A percentile compares a stretch with the other conserved stretches of the same genome.
Conservation (phyloP, 2,888 invertebrate species). For the Andrena camellia region DNA sequence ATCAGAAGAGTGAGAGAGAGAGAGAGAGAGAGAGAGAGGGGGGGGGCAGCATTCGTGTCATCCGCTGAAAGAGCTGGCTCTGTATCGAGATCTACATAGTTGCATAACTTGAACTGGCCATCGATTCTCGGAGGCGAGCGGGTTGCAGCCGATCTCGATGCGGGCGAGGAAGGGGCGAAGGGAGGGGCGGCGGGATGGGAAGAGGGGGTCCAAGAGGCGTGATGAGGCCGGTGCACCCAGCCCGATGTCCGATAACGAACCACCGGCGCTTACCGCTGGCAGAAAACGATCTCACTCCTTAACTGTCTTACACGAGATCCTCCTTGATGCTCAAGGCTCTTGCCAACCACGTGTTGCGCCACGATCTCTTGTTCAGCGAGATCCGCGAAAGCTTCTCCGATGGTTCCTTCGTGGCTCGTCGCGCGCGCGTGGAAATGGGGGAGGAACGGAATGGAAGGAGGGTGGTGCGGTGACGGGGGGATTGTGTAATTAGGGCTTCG, state of each 20-base stretch:
- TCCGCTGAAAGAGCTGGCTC: constrained; percentile 68
- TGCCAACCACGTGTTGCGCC: constrained; percentile 4
- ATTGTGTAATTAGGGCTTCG: no score
- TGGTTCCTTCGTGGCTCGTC: not conserved
- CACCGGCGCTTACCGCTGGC: constrained; percentile 68
- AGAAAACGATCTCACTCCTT: constrained; percentile 61
- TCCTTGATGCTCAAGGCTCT: constrained; percentile 5
- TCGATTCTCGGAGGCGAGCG: constrained; percentile 67
- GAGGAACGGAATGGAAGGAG: no score
- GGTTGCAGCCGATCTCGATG: constrained; percentile 63
- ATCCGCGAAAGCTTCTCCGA: not conserved
- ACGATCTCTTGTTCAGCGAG: constrained; percentile 8
- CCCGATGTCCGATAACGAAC: constrained; percentile 79
- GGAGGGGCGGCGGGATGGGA: not conserved
- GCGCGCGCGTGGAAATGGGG: no score
- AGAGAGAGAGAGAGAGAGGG: no score
- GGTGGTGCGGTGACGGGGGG: no score
- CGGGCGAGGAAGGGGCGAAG: constrained; percentile 22
- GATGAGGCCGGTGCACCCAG: constrained; percentile 79
- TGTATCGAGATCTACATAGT: constrained; percentile 79
- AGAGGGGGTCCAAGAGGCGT: constrained; percentile 66
- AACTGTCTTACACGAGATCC: constrained; percentile 22
- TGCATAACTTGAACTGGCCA: constrained; percentile 75
- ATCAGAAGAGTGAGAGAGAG: constrained; percentile 20
- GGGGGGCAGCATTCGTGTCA: constrained; percentile 44